Evolutionary conservation across 2,113 vertebrate genomes (phyloP).

Genomic region (Gambusia affinis): DNA sequence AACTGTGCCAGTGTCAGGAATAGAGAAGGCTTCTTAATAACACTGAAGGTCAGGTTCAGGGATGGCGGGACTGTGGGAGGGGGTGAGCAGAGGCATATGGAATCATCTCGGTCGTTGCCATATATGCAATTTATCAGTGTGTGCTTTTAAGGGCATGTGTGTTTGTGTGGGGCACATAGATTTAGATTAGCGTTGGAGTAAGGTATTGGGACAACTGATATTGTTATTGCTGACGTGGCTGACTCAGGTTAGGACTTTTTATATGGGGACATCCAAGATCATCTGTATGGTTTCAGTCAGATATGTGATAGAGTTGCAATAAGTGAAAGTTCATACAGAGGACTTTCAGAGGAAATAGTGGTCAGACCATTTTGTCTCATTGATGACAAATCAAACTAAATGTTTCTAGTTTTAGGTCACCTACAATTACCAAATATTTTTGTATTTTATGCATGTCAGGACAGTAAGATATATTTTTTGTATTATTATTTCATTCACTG

Average conservation of each 20-base stretch:
- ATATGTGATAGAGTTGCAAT: conserved; percentile 15
- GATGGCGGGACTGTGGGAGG: conserved; percentile 41
- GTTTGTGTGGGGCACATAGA: conserved; percentile 16
- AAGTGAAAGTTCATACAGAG: background rate
- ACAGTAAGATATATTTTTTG: background rate
- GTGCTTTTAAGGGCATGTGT: conserved; percentile 27
- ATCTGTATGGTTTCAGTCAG: conserved; percentile 43
- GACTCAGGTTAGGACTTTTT: conserved; percentile 41
- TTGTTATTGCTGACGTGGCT: conserved; percentile 38
- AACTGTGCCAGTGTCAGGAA: conserved; percentile 64
- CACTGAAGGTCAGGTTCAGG: conserved; percentile 68
- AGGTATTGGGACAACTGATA: conserved; percentile 21
- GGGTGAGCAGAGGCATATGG: conserved; percentile 49
- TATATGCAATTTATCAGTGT: conserved; percentile 50
- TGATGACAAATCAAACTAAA: background rate
- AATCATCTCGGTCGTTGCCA: conserved; percentile 31
- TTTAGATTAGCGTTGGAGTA: conserved; percentile 4
- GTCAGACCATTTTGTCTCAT: background rate
- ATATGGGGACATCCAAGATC: conserved; percentile 40
- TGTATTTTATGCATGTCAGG: background rate
- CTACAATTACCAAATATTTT: background rate
- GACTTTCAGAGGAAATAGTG: background rate
- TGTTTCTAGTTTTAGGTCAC: background rate
- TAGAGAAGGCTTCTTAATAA: conserved; percentile 73
- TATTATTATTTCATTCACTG: too few relatives aligned